Conservation (phyloP, 1,140 invertebrate species). For the Oreohelix idahoensis region DNA sequence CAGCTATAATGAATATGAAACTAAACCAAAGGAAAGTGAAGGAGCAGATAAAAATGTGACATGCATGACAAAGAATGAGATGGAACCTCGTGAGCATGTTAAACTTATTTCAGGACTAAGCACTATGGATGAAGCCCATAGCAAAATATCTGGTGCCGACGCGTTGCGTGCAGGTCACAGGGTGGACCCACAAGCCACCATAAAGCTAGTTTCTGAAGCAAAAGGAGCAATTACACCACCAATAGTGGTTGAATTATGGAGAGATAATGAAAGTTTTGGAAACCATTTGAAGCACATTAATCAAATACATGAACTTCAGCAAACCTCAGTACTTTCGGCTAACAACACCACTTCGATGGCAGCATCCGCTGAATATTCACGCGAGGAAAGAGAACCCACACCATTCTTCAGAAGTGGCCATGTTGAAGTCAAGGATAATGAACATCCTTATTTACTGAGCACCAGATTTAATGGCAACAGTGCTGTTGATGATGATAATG, state of each 20-base stretch:
- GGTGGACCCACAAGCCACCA: too few relatives aligned
- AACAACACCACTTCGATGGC: not conserved
- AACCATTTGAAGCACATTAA: not conserved
- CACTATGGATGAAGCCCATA: too few relatives aligned
- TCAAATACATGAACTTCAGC: not conserved
- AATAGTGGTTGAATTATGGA: not conserved
- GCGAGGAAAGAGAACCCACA: not conserved
- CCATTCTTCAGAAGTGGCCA: not conserved
- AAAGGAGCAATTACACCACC: not conserved
- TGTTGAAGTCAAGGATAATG: not conserved
- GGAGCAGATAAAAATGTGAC: not conserved
- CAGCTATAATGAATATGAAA: not conserved
- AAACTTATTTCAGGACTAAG: not conserved
- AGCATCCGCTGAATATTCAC: not conserved
- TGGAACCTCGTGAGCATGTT: not conserved
- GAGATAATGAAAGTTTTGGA: not conserved
- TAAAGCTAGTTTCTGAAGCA: not conserved
- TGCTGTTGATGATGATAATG: not conserved
- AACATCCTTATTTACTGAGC: not conserved
- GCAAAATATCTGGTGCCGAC: too few relatives aligned
- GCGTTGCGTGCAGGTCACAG: too few relatives aligned
- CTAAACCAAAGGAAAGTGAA: not conserved
- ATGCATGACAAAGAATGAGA: not conserved
- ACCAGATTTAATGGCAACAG: not conserved
- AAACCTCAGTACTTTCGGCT: not conserved